Conservation (phyloP, 2,797 vertebrate species). For the Hoplostethus atlanticus region DNA sequence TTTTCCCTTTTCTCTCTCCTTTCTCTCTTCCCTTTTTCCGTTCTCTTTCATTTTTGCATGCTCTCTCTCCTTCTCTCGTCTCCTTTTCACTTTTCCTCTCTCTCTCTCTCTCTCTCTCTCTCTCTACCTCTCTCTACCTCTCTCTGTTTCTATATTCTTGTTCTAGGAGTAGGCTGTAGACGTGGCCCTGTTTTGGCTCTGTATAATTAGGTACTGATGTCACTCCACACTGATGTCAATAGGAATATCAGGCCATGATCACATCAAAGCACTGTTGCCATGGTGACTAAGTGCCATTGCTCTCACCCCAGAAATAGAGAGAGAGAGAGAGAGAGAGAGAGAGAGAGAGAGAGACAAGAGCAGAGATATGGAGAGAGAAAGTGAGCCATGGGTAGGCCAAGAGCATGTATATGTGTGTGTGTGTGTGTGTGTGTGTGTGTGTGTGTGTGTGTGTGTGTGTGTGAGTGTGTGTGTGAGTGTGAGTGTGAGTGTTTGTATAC, state of each 20-base stretch:
- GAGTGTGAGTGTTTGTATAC: constrained; percentile 21
- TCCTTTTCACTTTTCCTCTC: neutral
- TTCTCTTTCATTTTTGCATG: neutral
- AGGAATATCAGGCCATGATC: constrained; percentile 81
- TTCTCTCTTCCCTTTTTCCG: neutral
- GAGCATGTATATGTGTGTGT: constrained; percentile 38
- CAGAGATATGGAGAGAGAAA: constrained; percentile 43
- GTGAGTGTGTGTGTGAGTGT: constrained; percentile 28
- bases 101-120: neutral
- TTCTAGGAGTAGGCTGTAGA: constrained; percentile 48
- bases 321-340: constrained; percentile 40
- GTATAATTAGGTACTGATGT: constrained; percentile 83
- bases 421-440: constrained; percentile 18
- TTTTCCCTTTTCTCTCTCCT: constrained; percentile 17
- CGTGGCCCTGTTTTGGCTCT: constrained; percentile 60
- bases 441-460: constrained; percentile 29
- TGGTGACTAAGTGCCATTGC: constrained; percentile 85
- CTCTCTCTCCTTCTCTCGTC: neutral
- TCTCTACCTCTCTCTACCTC: neutral
- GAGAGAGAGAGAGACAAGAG: constrained; percentile 3
- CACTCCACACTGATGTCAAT: constrained; percentile 80
- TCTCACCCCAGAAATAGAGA: constrained; percentile 75
- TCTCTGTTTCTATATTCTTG: constrained; percentile 29
- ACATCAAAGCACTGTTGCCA: constrained; percentile 85
- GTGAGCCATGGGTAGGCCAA: constrained; percentile 41